Percentiles rank a stretch among this genome's conserved stretches.
These are phyloP conservation scores for Mesoclemmys tuberculata DNA, from an alignment of 2,113 vertebrate species.

Conservation along the genomic window DNA sequence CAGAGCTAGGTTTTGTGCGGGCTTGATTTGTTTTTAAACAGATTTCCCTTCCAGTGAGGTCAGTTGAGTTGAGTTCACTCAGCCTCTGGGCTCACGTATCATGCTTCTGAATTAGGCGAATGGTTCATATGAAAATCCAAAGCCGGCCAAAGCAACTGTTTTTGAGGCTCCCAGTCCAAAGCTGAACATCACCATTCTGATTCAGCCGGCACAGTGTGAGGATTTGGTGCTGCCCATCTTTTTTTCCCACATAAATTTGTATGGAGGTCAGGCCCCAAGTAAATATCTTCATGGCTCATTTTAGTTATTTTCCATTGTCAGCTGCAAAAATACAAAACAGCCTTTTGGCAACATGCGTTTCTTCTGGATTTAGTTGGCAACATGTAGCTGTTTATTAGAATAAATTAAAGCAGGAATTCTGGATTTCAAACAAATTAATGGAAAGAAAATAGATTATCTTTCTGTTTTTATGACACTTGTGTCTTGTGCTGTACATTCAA, in stretches of 20 bases:
- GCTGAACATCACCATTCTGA: background rate
- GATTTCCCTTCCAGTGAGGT: background rate
- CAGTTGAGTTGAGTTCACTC: background rate
- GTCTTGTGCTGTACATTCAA: background rate
- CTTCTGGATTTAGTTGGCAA: conserved; percentile 18
- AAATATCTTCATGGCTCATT: conserved; percentile 5
- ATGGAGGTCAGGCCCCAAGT: conserved; percentile 13
- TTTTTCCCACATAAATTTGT: background rate
- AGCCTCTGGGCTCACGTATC: background rate
- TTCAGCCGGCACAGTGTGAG: background rate
- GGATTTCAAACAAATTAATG: background rate
- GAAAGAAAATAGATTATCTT: background rate
- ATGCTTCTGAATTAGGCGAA: background rate
- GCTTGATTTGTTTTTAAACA: background rate
- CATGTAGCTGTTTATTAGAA: conserved; percentile 28
- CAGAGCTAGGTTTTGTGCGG: background rate
- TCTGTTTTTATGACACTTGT: background rate
- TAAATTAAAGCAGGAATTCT: background rate
- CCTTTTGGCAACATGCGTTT: background rate
- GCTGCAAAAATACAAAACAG: background rate
- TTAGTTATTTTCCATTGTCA: background rate
- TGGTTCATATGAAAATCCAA: background rate
- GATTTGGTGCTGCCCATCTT: background rate
- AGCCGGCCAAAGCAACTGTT: background rate
- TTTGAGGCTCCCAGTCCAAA: background rate